Evolutionary conservation across 2,888 invertebrate genomes (phyloP), one percentile per base, ranked within the genome.

Genomic region (Sepioteuthis lessoniana): DNA sequence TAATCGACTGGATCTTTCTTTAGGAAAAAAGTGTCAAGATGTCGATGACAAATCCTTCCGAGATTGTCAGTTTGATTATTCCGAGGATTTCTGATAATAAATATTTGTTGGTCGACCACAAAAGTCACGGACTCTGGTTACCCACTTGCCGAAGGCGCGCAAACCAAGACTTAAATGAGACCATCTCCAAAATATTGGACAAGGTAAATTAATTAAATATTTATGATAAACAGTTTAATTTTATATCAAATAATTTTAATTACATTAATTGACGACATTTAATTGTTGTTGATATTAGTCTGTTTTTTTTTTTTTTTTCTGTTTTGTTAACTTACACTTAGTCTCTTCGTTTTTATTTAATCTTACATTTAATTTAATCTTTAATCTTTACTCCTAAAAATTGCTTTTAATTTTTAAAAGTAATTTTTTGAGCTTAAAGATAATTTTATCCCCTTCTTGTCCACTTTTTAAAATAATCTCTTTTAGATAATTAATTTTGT

Each of bases 101-200:
- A 90, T 96, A 96, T 94, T 94, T 97, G 46, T 94, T 97, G 94
- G 94, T 95, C 42, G 95, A 96, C 91, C 93, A 95, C 55, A 95
- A 96, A n/a, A 95, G 95, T 37, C 95, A 96, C 90, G 97, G 97
- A 31, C 95, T 96, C 90, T 97, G 97, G 97, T 94, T 97, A 60
- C 97, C 97, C 46, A 96, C 95, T 94, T 95, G 96, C 46, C 94
- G 94, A 91, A 95, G 96, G 50, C 94, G 94, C 35, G 95, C 95
- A 38, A 96, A 96, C 19, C 92, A 47, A 31, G 46, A 92, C 31
- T 42, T 92, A 35, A 47, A 92, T 42, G 42, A 92, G 3, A 92
- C 92, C 3, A 8, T 92, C 10, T 35, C 42, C 92, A 42, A 31
- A 31, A 19, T 92, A 28, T 47, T 92, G 92, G 42, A 42, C 46